These are phyloP conservation scores for Propithecus perrieri DNA, from an alignment of 2,797 vertebrate genomes.

Conservation along the genomic window DNA sequence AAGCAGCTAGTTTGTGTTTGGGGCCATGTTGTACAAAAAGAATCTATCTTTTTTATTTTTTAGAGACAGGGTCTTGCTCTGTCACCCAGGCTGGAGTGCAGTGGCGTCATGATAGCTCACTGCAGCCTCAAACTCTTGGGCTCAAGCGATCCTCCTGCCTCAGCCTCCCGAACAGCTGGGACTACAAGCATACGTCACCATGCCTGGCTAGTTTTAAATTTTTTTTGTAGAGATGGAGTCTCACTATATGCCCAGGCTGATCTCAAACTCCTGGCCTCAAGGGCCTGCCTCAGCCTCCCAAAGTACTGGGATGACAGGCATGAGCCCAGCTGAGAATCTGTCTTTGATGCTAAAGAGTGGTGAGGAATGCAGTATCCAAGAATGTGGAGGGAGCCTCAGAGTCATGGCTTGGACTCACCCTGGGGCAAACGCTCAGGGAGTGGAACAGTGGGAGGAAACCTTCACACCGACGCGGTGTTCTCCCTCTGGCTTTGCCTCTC, in stretches of 20 bases:
- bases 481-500: not conserved
- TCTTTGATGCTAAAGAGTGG: not conserved
- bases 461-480: fast-evolving
- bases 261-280: not conserved
- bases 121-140: not conserved
- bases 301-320: not conserved
- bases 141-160: not conserved
- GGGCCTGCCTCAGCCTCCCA: not conserved
- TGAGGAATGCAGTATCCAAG: not conserved
- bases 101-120: not conserved
- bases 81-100: not conserved
- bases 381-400: not conserved
- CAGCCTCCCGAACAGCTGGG: not conserved
- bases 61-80: not conserved
- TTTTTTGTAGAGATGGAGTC: not conserved
- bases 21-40: not conserved
- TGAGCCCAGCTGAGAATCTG: not conserved
- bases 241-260: not conserved
- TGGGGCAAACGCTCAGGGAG: not conserved
- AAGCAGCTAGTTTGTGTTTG: not conserved
- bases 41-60: not conserved
- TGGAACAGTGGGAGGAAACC: not conserved
- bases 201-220: not conserved
- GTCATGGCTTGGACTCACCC: not conserved
- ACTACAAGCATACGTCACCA: not conserved